A percentile compares a stretch with the other conserved stretches of the same genome.
Conservation (phyloP, 2,797 vertebrate species). For the Leptodactylus fallax region DNA sequence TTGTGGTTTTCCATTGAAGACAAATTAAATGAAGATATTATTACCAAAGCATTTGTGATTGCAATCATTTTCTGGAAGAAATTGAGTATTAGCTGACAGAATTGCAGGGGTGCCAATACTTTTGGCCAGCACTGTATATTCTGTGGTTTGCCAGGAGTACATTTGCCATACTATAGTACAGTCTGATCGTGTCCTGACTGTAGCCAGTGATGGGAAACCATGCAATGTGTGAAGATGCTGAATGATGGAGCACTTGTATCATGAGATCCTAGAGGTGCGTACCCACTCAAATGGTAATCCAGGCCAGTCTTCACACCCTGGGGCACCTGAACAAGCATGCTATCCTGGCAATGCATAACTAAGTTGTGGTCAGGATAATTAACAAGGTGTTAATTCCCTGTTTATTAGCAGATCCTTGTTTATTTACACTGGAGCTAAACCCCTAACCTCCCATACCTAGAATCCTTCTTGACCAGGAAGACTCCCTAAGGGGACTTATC, state of each 20-base stretch:
- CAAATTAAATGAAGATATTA: too few relatives aligned
- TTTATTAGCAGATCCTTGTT: conserved; percentile 10
- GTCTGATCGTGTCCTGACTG: too few relatives aligned
- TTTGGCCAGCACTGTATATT: too few relatives aligned
- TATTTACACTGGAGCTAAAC: conserved; percentile 13
- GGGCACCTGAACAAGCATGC: neutral
- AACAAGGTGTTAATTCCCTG: conserved; percentile 15
- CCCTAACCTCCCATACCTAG: neutral
- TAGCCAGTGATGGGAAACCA: neutral
- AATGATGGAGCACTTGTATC: neutral
- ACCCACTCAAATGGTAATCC: conserved; percentile 3
- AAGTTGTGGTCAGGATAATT: neutral
- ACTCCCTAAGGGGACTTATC: neutral
- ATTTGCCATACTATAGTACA: too few relatives aligned
- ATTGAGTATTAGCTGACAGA: too few relatives aligned
- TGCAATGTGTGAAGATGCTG: too few relatives aligned
- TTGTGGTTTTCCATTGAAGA: too few relatives aligned
- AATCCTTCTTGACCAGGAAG: conserved; percentile 3
- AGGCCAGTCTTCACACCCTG: conserved; percentile 2
- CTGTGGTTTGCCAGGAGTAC: too few relatives aligned
- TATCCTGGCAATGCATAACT: conserved; percentile 5
- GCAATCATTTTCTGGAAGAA: too few relatives aligned
- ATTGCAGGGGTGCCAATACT: too few relatives aligned
- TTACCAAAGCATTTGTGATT: too few relatives aligned
- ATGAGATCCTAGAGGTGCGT: neutral